phyloP scores from a whole-genome alignment of 37 sponge, comb jelly and placozoan species.

The Hexactinellida sp. region DNA sequence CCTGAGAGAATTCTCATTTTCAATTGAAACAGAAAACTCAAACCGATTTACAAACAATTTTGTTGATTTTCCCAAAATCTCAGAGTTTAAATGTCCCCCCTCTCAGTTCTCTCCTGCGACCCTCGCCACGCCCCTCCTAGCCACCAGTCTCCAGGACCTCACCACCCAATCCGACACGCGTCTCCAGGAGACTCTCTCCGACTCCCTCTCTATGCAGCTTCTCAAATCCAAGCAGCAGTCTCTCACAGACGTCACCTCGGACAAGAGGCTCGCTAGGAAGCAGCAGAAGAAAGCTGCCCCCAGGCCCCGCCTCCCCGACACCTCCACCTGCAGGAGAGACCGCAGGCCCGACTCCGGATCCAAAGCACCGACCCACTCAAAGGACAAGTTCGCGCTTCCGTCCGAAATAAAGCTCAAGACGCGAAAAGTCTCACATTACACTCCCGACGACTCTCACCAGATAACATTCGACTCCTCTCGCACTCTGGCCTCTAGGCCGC shows the following conservation, averaged over 20 bases:
- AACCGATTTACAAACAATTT: conserved; percentile 7
- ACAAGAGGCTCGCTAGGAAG: background rate
- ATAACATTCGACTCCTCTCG: background rate
- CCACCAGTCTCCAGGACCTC: background rate
- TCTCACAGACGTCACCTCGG: background rate
- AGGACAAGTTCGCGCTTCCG: background rate
- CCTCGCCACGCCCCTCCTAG: background rate
- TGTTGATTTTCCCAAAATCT: background rate
- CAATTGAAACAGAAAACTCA: background rate
- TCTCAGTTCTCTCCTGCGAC: background rate
- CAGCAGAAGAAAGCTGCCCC: background rate
- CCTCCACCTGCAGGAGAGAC: background rate
- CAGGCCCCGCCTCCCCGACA: background rate
- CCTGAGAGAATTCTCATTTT: background rate
- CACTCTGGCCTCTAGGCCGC: background rate
- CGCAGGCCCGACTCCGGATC: background rate
- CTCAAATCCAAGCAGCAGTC: background rate
- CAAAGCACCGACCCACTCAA: background rate
- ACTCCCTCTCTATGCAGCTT: background rate
- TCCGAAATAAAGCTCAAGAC: background rate
- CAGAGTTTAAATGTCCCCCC: background rate
- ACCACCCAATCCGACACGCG: background rate
- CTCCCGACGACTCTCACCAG: background rate
- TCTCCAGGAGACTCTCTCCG: background rate
- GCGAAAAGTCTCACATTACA: background rate